Evolutionary conservation across 2,888 invertebrate species (phyloP), one percentile per base, ranked within the genome.

Genomic region (Leptarthrus brevirostris): DNA sequence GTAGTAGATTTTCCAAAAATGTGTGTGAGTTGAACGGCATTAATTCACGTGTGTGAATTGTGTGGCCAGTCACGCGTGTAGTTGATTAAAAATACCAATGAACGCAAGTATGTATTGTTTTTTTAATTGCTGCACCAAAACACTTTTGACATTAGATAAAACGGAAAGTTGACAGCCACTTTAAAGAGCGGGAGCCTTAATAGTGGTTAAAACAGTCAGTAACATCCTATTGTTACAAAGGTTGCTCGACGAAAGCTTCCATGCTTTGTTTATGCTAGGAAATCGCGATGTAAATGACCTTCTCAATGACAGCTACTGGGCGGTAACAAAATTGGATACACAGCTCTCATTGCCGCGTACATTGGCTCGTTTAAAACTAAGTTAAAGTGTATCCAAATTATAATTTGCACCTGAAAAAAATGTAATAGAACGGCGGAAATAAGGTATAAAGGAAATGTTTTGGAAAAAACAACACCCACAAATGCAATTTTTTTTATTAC

Each of bases 401-500:
- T 30, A 30, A 8, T 30, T n/a, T 5, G 30, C 3, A 30, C 16
- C 20, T 20, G 24, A 18, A 20, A n/a, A 36, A 24, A 64, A 64
- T 22, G 44, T 64, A 64, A 10, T 64, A 47, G 64, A 44, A 5
- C 64, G 47, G n/a, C n/a, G 22, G 14, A 40, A n/a, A n/a, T n/a
- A 34, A 8, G 30, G 30, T 30, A 30, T 4, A 30, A 30, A 30
- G 8, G 22, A 61, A 61, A 40, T 26, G 64, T 47, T 44, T 36
- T 40, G 40, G 47, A 26, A 44, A 64, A 61, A 64, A 64, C 64
- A 64, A 64, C 64, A 44, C 44, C 64, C 22, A 44, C 64, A 64
- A 64, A 24, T 44, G 2, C 64, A 64, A 12, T 22, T 24, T 16
- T 4, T 20, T 64, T 16, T 34, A 16, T 14, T 36, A 6, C 61